A percentile compares a stretch with the other conserved stretches of the same genome.
Conservation (phyloP, 2,113 vertebrate genomes). For the Chaenocephalus aceratus region DNA sequence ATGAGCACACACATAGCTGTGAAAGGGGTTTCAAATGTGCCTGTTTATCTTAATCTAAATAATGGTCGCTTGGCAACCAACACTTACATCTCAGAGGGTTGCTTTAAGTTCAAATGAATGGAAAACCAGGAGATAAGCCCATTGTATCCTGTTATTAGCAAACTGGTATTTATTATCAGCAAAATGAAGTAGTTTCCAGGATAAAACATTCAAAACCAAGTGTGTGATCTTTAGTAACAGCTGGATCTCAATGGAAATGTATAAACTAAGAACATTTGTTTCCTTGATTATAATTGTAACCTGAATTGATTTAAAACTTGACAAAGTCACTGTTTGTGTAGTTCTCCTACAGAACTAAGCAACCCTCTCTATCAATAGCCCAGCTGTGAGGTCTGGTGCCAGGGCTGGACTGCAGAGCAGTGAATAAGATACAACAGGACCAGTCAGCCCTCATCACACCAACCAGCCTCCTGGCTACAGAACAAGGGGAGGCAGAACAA, state of each 20-base stretch:
- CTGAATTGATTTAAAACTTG: conserved; percentile 38
- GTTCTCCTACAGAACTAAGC: conserved; percentile 20
- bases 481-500: conserved; percentile 62
- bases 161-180: too few relatives aligned
- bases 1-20: conserved; percentile 1
- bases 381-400: conserved; percentile 58
- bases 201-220: too few relatives aligned
- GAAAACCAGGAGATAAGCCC: not conserved
- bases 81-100: not conserved
- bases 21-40: not conserved
- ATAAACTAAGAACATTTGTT: conserved; percentile 20
- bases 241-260: not conserved
- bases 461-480: conserved; percentile 66
- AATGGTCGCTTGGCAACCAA: conserved; percentile 8
- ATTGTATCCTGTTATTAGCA: not conserved
- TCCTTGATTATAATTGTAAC: not conserved
- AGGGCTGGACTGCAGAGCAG: conserved; percentile 49
- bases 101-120: not conserved
- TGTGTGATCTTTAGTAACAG: not conserved
- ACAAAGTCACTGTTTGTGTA: conserved; percentile 39
- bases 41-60: not conserved
- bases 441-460: conserved; percentile 58
- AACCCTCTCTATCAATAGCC: conserved; percentile 50
- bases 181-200: too few relatives aligned
- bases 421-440: conserved; percentile 55